Base-by-base conservation (phyloP, 2,888 invertebrate genomes). In the Apotomis capreana region DNA sequence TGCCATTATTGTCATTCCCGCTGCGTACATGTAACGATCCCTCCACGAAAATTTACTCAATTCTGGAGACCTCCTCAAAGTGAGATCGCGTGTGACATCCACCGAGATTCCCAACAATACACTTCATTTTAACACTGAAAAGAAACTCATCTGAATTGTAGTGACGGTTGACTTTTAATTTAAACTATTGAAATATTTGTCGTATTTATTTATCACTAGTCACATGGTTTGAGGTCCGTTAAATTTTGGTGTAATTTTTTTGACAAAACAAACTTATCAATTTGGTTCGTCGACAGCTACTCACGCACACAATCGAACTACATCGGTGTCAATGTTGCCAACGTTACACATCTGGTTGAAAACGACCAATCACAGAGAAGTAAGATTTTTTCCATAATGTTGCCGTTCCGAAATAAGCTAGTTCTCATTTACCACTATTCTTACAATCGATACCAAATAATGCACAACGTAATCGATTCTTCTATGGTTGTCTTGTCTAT, bases 1-100 rank as follows among this genome's bases (percentile, higher is more conserved):
- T 93, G 97, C 97, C 97, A 98, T 97, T 90, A 95, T 95, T 94
- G 95, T 95, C 95, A 95, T 95, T 95, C 93, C 94, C 91, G 92
- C 91, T 90, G 89, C 90, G 90, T 92, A 86, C 91, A 91, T 89
- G 85, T 85, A 89, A 88, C 89, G 80, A 86, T 88, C 86, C 85
- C 86, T 81, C 79, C 80, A 78, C 76, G 80, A 89, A 89, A 89
- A 84, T 80, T 75, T 78, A 67, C 80, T 80, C 76, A 80, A 81
- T 80, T 83, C 83, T 54, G 62, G 70, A 74, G 73, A 74, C 67
- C 71, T 69, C 69, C 60, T 69, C 64, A 40, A 72, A 63, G 68
- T 72, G 68, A 72, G 68, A 82, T 88, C 84, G 89, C 85, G 87
- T 87, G 89, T 87, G 87, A 86, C 86, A 86, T 84, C 85, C 85